A percentile compares a stretch with the other conserved stretches of the same genome.
Conservation (phyloP, 2,888 invertebrate genomes). For the Drosophila maculinotata region DNA sequence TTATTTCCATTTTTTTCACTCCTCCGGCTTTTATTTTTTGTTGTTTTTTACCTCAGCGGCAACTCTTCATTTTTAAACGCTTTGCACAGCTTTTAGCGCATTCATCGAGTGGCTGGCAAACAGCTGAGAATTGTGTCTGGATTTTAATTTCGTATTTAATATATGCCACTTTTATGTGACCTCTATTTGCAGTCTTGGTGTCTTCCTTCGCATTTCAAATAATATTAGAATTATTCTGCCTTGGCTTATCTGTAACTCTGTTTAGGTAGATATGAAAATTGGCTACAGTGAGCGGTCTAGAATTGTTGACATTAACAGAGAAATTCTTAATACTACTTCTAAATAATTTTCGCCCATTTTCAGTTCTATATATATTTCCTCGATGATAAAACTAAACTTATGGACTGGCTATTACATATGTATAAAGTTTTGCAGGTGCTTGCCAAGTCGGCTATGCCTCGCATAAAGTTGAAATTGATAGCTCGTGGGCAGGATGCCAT, state of each 20-base stretch:
- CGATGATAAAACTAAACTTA: no score
- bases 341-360: no score
- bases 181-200: slow-evolving; percentile 2
- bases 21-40: slow-evolving; percentile 14
- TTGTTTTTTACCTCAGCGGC: slow-evolving; percentile 32
- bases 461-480: slow-evolving; percentile 11
- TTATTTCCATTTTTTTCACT: slow-evolving; percentile 61
- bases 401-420: no score
- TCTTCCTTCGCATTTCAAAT: background rate
- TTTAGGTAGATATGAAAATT: background rate
- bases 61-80: slow-evolving; percentile 62
- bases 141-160: slow-evolving; percentile 59
- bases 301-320: background rate
- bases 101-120: slow-evolving; percentile 68
- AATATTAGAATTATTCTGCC: background rate
- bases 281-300: background rate
- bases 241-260: background rate
- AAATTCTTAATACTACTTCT: no score
- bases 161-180: slow-evolving; percentile 3
- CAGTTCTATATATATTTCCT: no score
- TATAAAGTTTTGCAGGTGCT: background rate
- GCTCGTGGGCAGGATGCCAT: slow-evolving; percentile 26
- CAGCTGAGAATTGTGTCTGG: slow-evolving; percentile 56
- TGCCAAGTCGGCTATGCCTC: slow-evolving; percentile 11
- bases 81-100: slow-evolving; percentile 57